These are phyloP conservation scores for Poeciliopsis gracilis DNA, from an alignment of 2,797 vertebrate species.

Conservation along the genomic window DNA sequence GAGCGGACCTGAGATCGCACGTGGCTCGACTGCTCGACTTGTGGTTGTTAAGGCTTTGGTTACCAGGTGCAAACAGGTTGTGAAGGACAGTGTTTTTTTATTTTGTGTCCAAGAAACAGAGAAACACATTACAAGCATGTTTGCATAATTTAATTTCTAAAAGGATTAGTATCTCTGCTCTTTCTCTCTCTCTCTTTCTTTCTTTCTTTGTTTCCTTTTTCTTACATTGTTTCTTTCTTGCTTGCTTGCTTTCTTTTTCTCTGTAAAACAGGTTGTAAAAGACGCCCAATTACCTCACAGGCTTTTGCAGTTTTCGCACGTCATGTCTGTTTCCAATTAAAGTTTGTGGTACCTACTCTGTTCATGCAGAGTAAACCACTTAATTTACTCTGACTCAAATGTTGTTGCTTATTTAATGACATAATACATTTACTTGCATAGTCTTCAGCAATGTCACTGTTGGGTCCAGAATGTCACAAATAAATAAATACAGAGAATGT, in stretches of 20 bases:
- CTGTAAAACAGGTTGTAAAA: conserved; percentile 12
- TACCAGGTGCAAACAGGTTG: background rate
- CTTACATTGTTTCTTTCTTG: conserved; percentile 11
- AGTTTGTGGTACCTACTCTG: background rate
- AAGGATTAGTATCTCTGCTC: background rate
- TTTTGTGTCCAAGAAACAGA: conserved; percentile 1
- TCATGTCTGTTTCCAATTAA: conserved; percentile 20
- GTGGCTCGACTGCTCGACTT: background rate
- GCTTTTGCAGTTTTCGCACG: conserved; percentile 21
- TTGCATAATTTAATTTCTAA: background rate
- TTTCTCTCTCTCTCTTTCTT: background rate
- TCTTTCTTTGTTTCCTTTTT: conserved; percentile 10
- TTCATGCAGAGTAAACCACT: background rate
- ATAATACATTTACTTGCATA: background rate
- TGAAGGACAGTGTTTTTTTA: background rate
- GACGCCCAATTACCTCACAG: background rate
- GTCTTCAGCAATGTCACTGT: background rate
- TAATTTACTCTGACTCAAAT: background rate
- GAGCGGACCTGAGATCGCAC: background rate
- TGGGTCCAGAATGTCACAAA: background rate
- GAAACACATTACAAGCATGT: background rate
- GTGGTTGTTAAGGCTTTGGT: background rate
- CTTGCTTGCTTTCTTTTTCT: conserved; percentile 12
- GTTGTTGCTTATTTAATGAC: background rate
- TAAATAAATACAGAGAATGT: background rate